phyloP scores from a whole-genome alignment of 2,797 vertebrate genomes.

The Acanthiza pusilla region DNA sequence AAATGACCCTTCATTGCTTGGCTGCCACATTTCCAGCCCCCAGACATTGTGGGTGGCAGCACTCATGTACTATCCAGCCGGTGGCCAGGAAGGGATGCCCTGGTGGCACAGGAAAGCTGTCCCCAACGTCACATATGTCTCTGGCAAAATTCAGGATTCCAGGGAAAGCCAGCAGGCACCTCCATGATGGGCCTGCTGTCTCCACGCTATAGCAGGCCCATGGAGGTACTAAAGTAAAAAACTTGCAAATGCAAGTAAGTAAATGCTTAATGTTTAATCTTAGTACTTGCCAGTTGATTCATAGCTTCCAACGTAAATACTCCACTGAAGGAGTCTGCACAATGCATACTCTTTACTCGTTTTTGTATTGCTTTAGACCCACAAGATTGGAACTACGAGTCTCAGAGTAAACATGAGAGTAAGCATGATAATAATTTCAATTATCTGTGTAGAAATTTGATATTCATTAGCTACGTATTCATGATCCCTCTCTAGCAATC shows the following conservation, averaged over 20 bases:
- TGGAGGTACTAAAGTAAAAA: neutral
- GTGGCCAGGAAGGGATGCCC: neutral
- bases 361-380: neutral
- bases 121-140: accelerated
- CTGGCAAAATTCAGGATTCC: neutral
- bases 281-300: neutral
- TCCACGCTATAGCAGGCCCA: accelerated
- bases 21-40: neutral
- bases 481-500: neutral
- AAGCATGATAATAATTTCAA: neutral
- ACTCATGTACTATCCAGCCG: accelerated
- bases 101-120: accelerated
- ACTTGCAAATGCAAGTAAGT: neutral
- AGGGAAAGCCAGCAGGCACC: neutral
- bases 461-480: neutral
- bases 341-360: neutral
- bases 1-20: neutral
- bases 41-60: neutral
- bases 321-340: neutral
- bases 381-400: neutral
- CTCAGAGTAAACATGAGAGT: neutral
- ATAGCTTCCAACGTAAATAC: neutral
- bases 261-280: neutral
- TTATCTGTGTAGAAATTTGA: neutral
- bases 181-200: neutral